phyloP scores from a whole-genome alignment of 2,797 vertebrate genomes.

The Sebastolobus altivelis region DNA sequence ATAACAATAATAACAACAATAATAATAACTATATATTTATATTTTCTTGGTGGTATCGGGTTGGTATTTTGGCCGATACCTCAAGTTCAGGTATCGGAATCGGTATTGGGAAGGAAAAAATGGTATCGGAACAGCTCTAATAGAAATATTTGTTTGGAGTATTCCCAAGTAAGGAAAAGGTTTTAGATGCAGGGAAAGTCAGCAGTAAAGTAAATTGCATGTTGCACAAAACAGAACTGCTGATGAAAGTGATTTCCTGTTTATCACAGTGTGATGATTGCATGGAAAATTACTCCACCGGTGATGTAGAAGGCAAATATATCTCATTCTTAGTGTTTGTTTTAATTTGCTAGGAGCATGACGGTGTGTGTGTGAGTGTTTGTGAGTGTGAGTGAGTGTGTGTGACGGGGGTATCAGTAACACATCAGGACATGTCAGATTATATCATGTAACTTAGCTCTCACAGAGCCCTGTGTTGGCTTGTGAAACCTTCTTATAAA shows the following conservation, averaged over 20 bases:
- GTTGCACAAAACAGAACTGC: neutral
- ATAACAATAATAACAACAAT: no score
- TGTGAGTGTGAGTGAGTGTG: no score
- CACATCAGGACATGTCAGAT: slow-evolving; percentile 25
- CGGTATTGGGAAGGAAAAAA: no score
- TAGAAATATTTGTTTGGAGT: neutral
- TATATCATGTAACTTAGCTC: neutral
- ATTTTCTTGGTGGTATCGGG: no score
- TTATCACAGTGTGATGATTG: neutral
- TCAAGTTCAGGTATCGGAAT: no score
- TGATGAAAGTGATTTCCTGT: slow-evolving; percentile 3
- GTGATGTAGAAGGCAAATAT: neutral
- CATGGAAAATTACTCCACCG: slow-evolving; percentile 24
- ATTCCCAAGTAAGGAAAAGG: neutral
- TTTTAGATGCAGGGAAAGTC: neutral
- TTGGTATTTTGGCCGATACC: no score
- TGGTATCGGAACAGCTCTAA: no score
- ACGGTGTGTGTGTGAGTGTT: no score
- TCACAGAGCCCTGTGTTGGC: neutral
- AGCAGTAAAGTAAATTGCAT: neutral
- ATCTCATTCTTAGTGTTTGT: slow-evolving; percentile 31
- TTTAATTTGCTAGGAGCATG: slow-evolving; percentile 24
- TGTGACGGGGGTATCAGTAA: neutral
- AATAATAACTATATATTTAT: no score
- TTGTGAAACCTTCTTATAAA: neutral